Percentiles rank a stretch among this genome's conserved stretches.
phyloP scores from a whole-genome alignment of 2,113 vertebrate species.

The Cottus gobio region DNA sequence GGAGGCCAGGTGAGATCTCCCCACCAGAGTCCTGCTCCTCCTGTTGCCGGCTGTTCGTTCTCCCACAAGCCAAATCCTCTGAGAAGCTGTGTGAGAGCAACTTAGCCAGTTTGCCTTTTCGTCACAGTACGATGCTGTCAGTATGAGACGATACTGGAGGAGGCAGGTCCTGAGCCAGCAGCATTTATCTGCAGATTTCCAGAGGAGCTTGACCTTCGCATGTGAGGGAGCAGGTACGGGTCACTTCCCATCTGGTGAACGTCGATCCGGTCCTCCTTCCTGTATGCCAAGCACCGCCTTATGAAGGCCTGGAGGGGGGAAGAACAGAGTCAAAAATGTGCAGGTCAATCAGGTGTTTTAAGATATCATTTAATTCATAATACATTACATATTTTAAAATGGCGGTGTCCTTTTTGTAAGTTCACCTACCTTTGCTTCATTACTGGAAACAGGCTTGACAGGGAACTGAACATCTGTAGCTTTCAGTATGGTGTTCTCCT shows the following conservation, averaged over 20 bases:
- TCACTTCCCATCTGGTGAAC: constrained; percentile 97
- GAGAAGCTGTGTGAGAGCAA: constrained; percentile 76
- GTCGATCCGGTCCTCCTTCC: constrained; percentile 97
- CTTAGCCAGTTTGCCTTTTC: constrained; percentile 70
- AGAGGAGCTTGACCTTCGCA: constrained; percentile 98
- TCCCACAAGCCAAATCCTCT: constrained; percentile 46
- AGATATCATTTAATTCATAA: background rate
- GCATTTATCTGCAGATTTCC: constrained; percentile 95
- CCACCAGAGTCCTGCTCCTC: constrained; percentile 41
- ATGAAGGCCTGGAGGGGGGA: constrained; percentile 90
- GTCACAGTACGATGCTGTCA: constrained; percentile 82
- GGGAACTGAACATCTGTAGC: constrained; percentile 98
- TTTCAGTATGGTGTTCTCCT: constrained; percentile 99
- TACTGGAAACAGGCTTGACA: constrained; percentile 97
- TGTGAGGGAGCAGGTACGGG: constrained; percentile 97
- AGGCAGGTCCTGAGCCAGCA: constrained; percentile 87
- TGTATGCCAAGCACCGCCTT: constrained; percentile 96
- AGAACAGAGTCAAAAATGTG: background rate
- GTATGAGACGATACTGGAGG: constrained; percentile 94
- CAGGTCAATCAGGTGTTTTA: background rate
- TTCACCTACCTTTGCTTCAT: constrained; percentile 96
- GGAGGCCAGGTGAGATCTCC: constrained; percentile 41
- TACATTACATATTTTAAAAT: background rate
- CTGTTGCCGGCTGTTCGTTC: constrained; percentile 43
- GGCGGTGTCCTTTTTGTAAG: background rate